Evolutionary conservation across 2,888 invertebrate genomes (phyloP), one percentile per base, ranked within the genome.

Genomic region (Eupeodes luniger): DNA sequence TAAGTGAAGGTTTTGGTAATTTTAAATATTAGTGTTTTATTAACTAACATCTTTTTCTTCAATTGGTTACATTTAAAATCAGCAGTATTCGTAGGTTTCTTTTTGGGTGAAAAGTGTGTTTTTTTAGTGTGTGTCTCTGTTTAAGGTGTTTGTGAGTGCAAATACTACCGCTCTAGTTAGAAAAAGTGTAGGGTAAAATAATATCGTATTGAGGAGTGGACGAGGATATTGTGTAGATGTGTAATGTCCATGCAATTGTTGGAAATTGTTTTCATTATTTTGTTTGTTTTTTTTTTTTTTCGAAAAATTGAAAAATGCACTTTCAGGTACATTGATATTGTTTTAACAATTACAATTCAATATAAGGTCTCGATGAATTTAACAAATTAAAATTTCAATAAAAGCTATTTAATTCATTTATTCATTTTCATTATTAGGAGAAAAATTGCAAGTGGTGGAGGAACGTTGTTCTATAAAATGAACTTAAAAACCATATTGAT

Each of bases 321-420:
- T 78, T 80, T 88, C 88, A 88, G 88, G 88, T 88, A 88, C 88
- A 88, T 85, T 85, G 69, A 64, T 80, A 27, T 55, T 55, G 40
- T 14, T 51, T 69, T 76, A 62, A 72, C 76, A 85, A 85, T 78
- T 77, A 75, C 49, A 78, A 62, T 67, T 80, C 62, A 76, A 76
- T 76, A 83, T 55, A 69, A 75, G 72, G 64, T 66, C 47, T 82
- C n/a, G 27, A 34, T 49, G 27, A 64, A 70, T 64, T 51, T 66
- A 55, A 64, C 12, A 64, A 49, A 76, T 64, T 40, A 36, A 27
- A 69, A 74, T 72, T 66, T 66, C 12, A 61, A 70, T 72, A 77
- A 86, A 78, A 79, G 74, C 82, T 85, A 55, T 81, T 76, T 55
- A 59, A 47, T 67, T 70, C 62, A 72, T 76, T 12, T 57, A 14